phyloP scores from a whole-genome alignment of 2,797 vertebrate species.

The Taenioides sp. region DNA sequence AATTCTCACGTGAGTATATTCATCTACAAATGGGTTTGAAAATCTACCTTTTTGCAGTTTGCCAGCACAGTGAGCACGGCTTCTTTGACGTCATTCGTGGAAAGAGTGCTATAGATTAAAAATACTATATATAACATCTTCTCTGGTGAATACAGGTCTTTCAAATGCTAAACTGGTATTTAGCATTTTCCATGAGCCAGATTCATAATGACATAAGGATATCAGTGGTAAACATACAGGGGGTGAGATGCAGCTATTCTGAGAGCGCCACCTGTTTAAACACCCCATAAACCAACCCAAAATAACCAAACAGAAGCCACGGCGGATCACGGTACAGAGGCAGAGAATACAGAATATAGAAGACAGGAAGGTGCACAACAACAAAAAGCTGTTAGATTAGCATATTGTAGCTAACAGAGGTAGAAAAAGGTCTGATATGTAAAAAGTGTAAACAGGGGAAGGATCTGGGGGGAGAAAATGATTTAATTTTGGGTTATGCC shows the following conservation, averaged over 20 bases:
- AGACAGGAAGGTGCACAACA: background rate
- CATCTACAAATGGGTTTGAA: background rate
- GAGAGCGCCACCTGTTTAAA: slow-evolving; percentile 6
- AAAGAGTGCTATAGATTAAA: background rate
- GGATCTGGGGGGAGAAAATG: background rate
- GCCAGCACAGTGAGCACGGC: background rate
- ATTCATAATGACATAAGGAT: slow-evolving; percentile 3
- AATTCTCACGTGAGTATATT: too few relatives aligned
- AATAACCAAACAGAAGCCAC: slow-evolving; percentile 8
- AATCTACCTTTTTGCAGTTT: background rate
- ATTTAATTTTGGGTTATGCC: background rate
- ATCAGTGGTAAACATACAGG: background rate
- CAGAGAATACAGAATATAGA: background rate
- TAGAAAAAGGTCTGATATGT: background rate
- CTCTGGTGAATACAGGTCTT: background rate
- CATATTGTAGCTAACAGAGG: too few relatives aligned
- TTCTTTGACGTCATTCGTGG: background rate
- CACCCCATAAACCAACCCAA: slow-evolving; percentile 11
- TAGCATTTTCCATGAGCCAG: background rate
- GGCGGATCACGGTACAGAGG: background rate
- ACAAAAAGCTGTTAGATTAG: background rate
- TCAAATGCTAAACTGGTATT: background rate
- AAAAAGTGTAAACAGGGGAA: background rate
- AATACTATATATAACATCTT: background rate
- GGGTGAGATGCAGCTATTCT: background rate